Evolutionary conservation across 2,797 vertebrate genomes (phyloP), one percentile per base, ranked within the genome.

Genomic region (Eupleurogrammus muticus): DNA sequence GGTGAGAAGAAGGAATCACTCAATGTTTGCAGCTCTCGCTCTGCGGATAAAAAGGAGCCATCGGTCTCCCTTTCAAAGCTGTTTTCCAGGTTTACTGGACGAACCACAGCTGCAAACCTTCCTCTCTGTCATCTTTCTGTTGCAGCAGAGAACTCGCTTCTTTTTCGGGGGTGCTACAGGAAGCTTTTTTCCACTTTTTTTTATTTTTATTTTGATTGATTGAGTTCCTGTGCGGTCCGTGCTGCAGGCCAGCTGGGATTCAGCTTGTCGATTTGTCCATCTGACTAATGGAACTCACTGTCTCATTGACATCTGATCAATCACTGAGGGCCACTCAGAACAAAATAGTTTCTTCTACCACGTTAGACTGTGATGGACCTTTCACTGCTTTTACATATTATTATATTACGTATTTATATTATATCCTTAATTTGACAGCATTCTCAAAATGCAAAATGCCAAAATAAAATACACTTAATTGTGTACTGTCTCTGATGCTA

Each of bases 1-100:
- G 96, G 98, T 99, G 61, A 88, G 95, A 72, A 10, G 44, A 54
- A 61, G 14, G 54, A 78, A 55, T 57, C 23, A 53, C 64, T 54
- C 12, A 50, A 24, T 34, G 42, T 73, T 73, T 70, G 51, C 56
- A 21, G 32, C 36, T 64, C 77, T 81, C 13, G 2, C 70, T 66
- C 77, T 77, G 50, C 76, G 74, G 78, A 79, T 83, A 73, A 83
- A 82, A n/a, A 28, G 70, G 73, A 48, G 44, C 63, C 74, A 52
- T 88, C 67, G 58, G 65, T n/a, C 49, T 71, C 70, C 21, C 66
- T 77, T 89, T 87, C 75, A 84, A 75, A 78, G 78, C 60, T 74
- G 77, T 83, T 74, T 73, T 73, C 36, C 53, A 69, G 73, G 62
- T 83, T 87, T 77, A 62, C 58, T 67, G 84, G 70, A 84, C n/a